Conservation (phyloP, 2,797 vertebrate species). For the Smutsia temminckii region DNA sequence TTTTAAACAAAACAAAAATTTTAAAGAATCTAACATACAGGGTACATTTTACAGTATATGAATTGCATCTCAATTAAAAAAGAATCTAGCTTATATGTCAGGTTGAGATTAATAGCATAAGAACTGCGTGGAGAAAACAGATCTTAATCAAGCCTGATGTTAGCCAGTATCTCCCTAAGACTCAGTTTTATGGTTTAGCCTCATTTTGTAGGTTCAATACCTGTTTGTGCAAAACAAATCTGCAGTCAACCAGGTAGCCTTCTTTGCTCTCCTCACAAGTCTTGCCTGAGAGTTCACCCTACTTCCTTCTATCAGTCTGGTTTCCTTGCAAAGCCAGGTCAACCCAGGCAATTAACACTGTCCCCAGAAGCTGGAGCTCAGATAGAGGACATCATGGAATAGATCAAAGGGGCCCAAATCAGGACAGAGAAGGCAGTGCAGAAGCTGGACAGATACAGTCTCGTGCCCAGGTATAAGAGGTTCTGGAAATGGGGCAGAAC, state of each 20-base stretch:
- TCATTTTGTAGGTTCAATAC: neutral
- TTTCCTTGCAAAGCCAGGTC: neutral
- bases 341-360: neutral
- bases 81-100: neutral
- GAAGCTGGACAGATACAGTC: neutral
- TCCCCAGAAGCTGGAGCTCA: neutral
- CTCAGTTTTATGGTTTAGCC: neutral
- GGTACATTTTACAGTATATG: neutral
- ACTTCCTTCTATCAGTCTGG: neutral
- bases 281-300: neutral
- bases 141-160: neutral
- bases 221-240: neutral
- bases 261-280: neutral
- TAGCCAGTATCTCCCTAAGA: neutral
- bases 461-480: neutral
- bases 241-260: neutral
- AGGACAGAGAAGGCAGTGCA: neutral
- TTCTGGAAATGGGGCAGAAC: neutral
- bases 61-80: slow-evolving; percentile 33
- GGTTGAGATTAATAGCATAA: neutral
- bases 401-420: neutral
- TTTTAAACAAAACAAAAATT: slow-evolving; percentile 11
- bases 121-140: neutral
- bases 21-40: neutral
- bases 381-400: neutral